Conservation (phyloP, 2,797 vertebrate genomes). For the Phoeniculus purpureus region DNA sequence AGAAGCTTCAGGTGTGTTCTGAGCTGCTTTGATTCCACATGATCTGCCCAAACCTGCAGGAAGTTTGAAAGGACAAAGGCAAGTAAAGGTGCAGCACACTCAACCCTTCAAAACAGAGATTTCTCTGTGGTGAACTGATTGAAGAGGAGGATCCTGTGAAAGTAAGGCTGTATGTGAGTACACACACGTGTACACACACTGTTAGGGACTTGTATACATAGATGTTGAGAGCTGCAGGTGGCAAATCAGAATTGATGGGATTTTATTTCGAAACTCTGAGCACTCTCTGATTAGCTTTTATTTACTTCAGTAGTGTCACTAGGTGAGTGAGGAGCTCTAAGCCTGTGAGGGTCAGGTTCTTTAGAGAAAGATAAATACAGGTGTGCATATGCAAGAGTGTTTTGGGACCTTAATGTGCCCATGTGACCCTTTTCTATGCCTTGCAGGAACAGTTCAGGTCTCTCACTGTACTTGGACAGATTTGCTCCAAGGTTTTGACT, state of each 20-base stretch:
- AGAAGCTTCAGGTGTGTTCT: not conserved
- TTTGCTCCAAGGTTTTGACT: not conserved
- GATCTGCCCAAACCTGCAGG: not conserved
- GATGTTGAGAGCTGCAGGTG: too few relatives aligned
- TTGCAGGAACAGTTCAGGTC: not conserved
- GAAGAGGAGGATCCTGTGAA: not conserved
- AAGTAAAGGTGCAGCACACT: not conserved
- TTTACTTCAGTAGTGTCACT: not conserved
- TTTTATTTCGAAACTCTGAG: not conserved
- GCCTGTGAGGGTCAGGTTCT: not conserved
- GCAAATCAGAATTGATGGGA: not conserved
- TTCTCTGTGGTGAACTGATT: not conserved
- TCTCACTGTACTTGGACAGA: not conserved
- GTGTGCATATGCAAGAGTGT: not conserved
- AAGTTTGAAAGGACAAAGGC: not conserved
- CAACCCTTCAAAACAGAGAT: not conserved
- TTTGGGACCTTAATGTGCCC: not conserved
- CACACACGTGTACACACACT: fast-evolving
- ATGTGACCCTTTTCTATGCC: not conserved
- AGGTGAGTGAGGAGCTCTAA: not conserved
- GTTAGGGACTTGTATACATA: fast-evolving
- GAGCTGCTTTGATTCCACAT: not conserved
- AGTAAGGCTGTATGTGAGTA: fast-evolving
- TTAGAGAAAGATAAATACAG: not conserved
- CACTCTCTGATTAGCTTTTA: not conserved